Conservation (phyloP, 2,888 invertebrate species). For the Agrenia bidenticulata region DNA sequence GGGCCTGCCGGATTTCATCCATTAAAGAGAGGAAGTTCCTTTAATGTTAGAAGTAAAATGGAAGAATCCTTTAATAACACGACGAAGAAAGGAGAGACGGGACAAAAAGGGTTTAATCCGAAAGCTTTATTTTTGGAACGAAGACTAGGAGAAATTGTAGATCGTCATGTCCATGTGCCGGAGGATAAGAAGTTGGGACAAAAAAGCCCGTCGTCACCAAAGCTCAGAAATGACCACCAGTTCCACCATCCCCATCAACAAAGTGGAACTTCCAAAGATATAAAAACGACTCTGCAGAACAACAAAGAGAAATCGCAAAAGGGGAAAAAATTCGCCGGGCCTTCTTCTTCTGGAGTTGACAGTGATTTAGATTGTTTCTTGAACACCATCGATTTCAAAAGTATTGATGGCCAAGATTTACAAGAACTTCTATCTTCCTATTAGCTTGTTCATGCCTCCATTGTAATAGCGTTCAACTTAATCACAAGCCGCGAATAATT, state of each 20-base stretch:
- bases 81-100: conserved; percentile 1
- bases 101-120: conserved; percentile 24
- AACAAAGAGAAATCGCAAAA: conserved; percentile 18
- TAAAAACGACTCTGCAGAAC: conserved; percentile 12
- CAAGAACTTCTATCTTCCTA: conserved; percentile 38
- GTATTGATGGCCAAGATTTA: conserved; percentile 38
- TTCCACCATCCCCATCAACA: conserved; percentile 7
- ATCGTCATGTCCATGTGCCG: conserved; percentile 3
- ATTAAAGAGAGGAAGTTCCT: conserved; percentile 22
- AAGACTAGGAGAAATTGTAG: conserved; percentile 11
- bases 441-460: conserved; percentile 15
- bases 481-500: too few relatives aligned
- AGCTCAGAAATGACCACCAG: conserved; percentile 4
- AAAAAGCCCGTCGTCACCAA: conserved; percentile 5
- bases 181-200: conserved; percentile 7
- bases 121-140: conserved; percentile 18
- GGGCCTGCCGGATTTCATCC: conserved; percentile 19
- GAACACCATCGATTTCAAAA: conserved; percentile 33
- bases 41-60: conserved; percentile 16
- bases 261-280: not conserved
- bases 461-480: not conserved
- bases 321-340: conserved; percentile 7
- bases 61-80: conserved; percentile 17
- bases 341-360: conserved; percentile 30
- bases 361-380: conserved; percentile 32